These are phyloP conservation scores for Eulemur rubriventer DNA, from an alignment of 2,797 vertebrate genomes.

Conservation along the genomic window DNA sequence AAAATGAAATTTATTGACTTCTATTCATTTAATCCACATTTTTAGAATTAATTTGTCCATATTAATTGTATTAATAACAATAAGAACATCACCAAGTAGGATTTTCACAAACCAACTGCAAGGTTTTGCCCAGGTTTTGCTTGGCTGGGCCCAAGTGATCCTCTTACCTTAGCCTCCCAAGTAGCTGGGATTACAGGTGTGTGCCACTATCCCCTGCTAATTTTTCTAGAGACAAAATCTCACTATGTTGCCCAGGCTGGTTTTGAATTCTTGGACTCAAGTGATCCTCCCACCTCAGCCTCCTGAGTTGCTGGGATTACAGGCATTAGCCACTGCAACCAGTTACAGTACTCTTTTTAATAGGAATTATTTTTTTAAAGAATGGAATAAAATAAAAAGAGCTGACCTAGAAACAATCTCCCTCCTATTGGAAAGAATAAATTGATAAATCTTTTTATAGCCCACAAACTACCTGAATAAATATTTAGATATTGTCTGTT, in stretches of 20 bases:
- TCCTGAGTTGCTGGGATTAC: background rate
- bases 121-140: no score
- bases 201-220: no score
- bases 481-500: background rate
- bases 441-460: background rate
- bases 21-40: no score
- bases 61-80: no score
- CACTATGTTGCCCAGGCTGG: background rate
- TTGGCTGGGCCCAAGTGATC: no score
- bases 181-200: no score
- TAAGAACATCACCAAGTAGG: no score
- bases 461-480: slow-evolving; percentile 7
- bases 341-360: background rate
- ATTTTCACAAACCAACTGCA: no score
- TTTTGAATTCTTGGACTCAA: background rate
- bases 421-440: slow-evolving; percentile 14
- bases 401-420: background rate
- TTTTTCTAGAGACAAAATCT: background rate
- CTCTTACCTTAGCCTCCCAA: no score
- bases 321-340: background rate
- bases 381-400: slow-evolving; percentile 19
- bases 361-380: background rate
- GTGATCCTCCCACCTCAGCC: background rate
- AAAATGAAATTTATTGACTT: no score
- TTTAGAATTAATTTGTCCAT: no score